Evolutionary conservation across 1,140 invertebrate genomes (phyloP).

Genomic region (Kradibia gibbosae): DNA sequence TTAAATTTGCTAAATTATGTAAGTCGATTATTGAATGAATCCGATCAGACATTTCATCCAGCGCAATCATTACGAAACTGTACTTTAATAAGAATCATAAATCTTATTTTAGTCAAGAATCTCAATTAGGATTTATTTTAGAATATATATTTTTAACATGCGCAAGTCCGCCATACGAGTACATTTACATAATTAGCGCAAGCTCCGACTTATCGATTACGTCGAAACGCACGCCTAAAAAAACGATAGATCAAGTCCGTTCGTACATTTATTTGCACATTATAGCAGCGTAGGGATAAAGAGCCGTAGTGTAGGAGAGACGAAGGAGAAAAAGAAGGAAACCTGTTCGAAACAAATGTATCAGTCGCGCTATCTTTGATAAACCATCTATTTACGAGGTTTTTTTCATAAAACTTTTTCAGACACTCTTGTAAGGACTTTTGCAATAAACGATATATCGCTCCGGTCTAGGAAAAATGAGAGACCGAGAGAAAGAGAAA

Average conservation of each 20-base stretch:
- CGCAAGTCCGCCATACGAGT: neutral
- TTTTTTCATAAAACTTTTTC: neutral
- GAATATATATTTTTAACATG: neutral
- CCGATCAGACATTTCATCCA: neutral
- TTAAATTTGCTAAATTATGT: neutral
- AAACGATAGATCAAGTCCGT: neutral
- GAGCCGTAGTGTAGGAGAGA: neutral
- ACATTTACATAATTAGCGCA: slow-evolving; percentile 42
- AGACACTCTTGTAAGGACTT: neutral
- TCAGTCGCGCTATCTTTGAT: slow-evolving; percentile 31
- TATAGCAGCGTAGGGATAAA: neutral
- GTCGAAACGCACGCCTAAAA: neutral
- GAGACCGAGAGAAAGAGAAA: slow-evolving; percentile 22
- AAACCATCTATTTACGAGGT: slow-evolving; percentile 30
- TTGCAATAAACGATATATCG: slow-evolving; percentile 21
- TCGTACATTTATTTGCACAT: neutral
- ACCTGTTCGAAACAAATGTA: slow-evolving; percentile 46
- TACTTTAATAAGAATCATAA: neutral
- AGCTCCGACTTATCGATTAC: slow-evolving; percentile 29
- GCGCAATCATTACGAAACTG: neutral
- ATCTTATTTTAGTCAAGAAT: slow-evolving; percentile 15
- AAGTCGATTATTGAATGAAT: neutral
- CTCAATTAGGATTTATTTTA: slow-evolving; percentile 17
- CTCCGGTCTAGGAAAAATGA: slow-evolving; percentile 2
- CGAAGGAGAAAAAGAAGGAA: slow-evolving; percentile 20